A percentile compares a stretch with the other conserved stretches of the same genome.
These are phyloP conservation scores for Zeugodacus cucurbitae DNA, from an alignment of 1,140 invertebrate species.

Conservation along the genomic window DNA sequence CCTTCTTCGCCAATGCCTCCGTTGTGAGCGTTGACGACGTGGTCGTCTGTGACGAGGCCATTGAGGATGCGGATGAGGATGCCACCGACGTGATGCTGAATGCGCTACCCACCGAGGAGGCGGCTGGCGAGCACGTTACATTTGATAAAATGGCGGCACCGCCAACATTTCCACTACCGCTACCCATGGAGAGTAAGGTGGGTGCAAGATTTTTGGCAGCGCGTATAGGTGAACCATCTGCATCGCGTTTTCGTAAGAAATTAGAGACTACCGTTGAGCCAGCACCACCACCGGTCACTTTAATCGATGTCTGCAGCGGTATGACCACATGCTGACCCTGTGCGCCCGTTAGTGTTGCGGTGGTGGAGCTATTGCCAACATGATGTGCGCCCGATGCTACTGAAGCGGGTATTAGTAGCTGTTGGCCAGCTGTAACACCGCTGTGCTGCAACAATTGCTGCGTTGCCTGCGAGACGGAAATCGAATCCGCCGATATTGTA, in stretches of 20 bases:
- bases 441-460: slow-evolving; percentile 39
- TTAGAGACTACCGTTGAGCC: slow-evolving; percentile 50
- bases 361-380: neutral
- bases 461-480: slow-evolving; percentile 35
- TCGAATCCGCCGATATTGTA: slow-evolving; percentile 19
- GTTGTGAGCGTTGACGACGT: slow-evolving; percentile 49
- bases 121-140: slow-evolving; percentile 46
- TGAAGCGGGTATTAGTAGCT: slow-evolving; percentile 45
- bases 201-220: slow-evolving; percentile 72
- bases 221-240: slow-evolving; percentile 72
- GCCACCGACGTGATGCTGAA: slow-evolving; percentile 43
- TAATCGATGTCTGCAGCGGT: slow-evolving; percentile 62
- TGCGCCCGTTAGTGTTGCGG: slow-evolving; percentile 47
- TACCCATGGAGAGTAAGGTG: slow-evolving; percentile 68
- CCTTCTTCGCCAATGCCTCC: slow-evolving; percentile 60
- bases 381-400: neutral
- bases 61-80: neutral
- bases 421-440: neutral
- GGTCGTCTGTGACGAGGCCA: neutral
- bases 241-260: slow-evolving; percentile 63
- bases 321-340: slow-evolving; percentile 62
- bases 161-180: neutral
- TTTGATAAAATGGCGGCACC: slow-evolving; percentile 48
- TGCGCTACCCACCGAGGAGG: slow-evolving; percentile 55
- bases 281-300: slow-evolving; percentile 50